Conservation (phyloP, 2,113 vertebrate species). For the Spermophilus dauricus region DNA sequence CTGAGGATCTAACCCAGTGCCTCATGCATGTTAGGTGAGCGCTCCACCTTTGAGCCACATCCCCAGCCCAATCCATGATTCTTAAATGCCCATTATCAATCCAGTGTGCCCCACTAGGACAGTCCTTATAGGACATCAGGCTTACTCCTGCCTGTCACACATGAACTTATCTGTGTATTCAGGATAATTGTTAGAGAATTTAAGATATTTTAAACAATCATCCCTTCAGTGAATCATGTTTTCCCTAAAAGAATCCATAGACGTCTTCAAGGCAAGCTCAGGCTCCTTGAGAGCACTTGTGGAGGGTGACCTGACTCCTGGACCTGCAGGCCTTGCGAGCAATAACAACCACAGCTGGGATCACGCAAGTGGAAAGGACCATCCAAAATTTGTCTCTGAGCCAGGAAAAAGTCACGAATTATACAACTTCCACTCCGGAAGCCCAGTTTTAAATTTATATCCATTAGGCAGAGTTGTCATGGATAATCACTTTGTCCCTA, state of each 20-base stretch:
- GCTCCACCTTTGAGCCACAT: too few relatives aligned
- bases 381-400: background rate
- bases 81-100: background rate
- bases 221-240: background rate
- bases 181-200: background rate
- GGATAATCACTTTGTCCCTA: background rate
- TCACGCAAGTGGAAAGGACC: background rate
- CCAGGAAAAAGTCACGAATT: background rate
- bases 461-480: background rate
- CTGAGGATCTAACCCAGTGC: too few relatives aligned
- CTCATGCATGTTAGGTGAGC: too few relatives aligned
- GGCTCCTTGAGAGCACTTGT: background rate
- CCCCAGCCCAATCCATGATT: background rate
- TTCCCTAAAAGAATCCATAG: background rate
- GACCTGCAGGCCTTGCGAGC: too few relatives aligned
- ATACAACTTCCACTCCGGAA: background rate
- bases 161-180: background rate
- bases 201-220: conserved; percentile 12
- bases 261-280: background rate
- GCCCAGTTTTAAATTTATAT: conserved; percentile 38
- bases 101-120: background rate
- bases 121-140: background rate
- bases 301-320: background rate
- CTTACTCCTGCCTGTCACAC: background rate
- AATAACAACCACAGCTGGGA: background rate